A percentile compares a stretch with the other conserved stretches of the same genome.
Evolutionary conservation across 2,797 vertebrate genomes (phyloP).

Genomic region (Typhlichthys subterraneus): DNA sequence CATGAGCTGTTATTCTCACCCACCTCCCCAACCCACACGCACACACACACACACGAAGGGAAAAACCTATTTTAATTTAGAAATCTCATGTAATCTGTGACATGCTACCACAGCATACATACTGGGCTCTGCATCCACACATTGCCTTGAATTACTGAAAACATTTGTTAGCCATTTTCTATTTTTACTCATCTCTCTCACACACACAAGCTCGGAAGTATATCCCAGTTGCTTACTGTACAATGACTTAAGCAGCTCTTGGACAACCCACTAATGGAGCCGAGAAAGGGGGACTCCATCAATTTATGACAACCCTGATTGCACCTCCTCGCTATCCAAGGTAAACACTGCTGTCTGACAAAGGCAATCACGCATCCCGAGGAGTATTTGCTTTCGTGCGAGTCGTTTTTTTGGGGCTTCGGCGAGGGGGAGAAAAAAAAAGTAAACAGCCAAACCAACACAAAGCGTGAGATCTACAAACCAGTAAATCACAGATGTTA

Average conservation of each 20-base stretch:
- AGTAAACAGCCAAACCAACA: conserved; percentile 69
- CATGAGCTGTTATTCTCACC: background rate
- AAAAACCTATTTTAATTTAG: conserved; percentile 2
- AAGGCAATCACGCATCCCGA: conserved; percentile 71
- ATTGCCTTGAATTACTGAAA: conserved; percentile 28
- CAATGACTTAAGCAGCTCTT: conserved; percentile 64
- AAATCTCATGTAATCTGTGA: too few relatives aligned
- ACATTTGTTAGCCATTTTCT: conserved; percentile 24
- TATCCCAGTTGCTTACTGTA: conserved; percentile 47
- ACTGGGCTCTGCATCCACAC: conserved; percentile 11
- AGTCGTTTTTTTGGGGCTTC: conserved; percentile 66
- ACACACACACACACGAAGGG: conserved; percentile 3
- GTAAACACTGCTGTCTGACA: conserved; percentile 76
- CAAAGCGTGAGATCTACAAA: conserved; percentile 75
- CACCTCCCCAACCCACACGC: conserved; percentile 8
- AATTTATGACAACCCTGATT: conserved; percentile 76
- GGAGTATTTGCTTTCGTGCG: conserved; percentile 66
- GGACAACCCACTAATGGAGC: conserved; percentile 65
- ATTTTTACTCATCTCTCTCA: conserved; percentile 8
- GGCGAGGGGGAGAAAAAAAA: conserved; percentile 42
- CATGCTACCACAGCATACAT: background rate
- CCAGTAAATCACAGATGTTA: conserved; percentile 80
- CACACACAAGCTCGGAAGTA: conserved; percentile 20
- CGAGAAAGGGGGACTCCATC: conserved; percentile 66
- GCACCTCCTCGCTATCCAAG: conserved; percentile 67